Conservation (phyloP, 2,113 vertebrate genomes). For the Crocuta crocuta region DNA sequence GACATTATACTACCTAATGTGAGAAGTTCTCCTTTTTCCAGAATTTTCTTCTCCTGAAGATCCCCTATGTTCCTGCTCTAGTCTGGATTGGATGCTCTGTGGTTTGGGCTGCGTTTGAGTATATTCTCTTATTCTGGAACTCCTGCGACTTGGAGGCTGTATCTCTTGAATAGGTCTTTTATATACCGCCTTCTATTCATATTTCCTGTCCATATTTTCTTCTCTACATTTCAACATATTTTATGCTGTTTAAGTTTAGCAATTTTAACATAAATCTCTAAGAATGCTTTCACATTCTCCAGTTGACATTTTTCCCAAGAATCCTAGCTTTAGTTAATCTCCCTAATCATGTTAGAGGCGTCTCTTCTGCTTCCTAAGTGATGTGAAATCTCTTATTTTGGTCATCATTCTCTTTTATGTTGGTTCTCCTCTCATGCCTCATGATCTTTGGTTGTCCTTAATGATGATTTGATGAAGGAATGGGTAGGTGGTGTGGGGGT, state of each 20-base stretch:
- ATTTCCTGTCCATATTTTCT: not conserved
- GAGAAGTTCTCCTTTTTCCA: not conserved
- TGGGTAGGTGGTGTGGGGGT: not conserved
- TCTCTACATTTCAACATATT: not conserved
- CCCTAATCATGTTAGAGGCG: not conserved
- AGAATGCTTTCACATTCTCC: not conserved
- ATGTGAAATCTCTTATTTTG: not conserved
- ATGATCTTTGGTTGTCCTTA: not conserved
- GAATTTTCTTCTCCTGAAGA: not conserved
- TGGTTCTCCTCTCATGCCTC: not conserved
- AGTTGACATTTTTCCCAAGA: not conserved
- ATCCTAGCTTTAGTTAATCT: not conserved
- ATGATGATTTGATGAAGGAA: not conserved
- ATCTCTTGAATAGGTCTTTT: not conserved
- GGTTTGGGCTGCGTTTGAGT: not conserved
- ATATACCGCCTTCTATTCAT: not conserved
- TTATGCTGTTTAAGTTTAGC: not conserved
- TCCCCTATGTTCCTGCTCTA: not conserved
- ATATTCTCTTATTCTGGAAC: not conserved
- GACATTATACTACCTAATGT: not conserved
- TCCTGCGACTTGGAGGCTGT: not conserved
- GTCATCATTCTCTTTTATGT: constrained; percentile 9
- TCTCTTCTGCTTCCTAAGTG: not conserved
- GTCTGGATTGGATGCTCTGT: not conserved
- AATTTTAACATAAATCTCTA: not conserved